Percentiles rank a stretch among this genome's conserved stretches.
Conservation (phyloP, 2,797 vertebrate species). For the Rhynchotus rufescens region DNA sequence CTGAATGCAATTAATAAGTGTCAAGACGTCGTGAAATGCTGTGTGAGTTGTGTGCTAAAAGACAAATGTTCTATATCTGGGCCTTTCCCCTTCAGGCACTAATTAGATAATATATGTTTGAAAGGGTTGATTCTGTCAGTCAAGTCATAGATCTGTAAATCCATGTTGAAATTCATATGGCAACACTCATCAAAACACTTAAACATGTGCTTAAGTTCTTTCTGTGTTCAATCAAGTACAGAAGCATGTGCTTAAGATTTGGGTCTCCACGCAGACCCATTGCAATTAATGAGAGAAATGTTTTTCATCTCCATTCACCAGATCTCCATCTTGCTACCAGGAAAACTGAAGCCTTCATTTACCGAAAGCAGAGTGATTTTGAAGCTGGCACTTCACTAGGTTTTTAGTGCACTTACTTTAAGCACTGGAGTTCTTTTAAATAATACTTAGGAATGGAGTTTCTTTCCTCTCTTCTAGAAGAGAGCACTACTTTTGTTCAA, state of each 20-base stretch:
- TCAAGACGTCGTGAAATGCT: constrained; percentile 60
- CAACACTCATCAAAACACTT: constrained; percentile 68
- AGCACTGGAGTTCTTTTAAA: not conserved
- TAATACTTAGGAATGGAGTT: not conserved
- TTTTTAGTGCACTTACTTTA: constrained; percentile 13
- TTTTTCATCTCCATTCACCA: constrained; percentile 33
- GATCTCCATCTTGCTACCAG: constrained; percentile 32
- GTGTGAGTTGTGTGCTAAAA: constrained; percentile 65
- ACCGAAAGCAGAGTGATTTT: constrained; percentile 7
- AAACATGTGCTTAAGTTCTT: constrained; percentile 62
- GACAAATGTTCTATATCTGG: constrained; percentile 63
- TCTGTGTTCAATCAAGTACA: constrained; percentile 60
- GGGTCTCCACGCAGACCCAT: constrained; percentile 36
- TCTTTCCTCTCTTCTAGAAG: not conserved
- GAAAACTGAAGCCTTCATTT: constrained; percentile 16
- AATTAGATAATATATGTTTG: constrained; percentile 69
- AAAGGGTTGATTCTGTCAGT: constrained; percentile 63
- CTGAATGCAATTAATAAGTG: constrained; percentile 72
- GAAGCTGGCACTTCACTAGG: not conserved
- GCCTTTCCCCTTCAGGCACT: constrained; percentile 60
- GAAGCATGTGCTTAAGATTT: constrained; percentile 54
- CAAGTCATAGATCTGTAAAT: constrained; percentile 58
- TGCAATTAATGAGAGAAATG: constrained; percentile 46
- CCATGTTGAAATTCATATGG: constrained; percentile 67
- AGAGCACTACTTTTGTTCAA: not conserved